Percentiles rank a stretch among this genome's conserved stretches.
Conservation (phyloP, 2,888 invertebrate species). For the Acrobasis repandana region DNA sequence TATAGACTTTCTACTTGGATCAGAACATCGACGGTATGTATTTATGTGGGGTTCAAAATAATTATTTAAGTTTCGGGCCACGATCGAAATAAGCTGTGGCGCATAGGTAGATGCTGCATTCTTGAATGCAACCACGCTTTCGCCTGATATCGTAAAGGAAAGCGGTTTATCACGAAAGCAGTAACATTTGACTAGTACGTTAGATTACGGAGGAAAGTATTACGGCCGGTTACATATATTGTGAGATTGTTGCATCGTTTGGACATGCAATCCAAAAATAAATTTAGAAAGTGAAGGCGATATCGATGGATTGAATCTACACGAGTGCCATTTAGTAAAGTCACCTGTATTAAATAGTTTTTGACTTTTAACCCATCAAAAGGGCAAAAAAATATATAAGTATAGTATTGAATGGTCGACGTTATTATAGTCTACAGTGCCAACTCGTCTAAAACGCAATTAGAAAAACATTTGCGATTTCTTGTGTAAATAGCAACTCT, state of each 20-base stretch:
- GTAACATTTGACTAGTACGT: slow-evolving; percentile 9
- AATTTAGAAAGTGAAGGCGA: background rate
- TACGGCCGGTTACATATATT: slow-evolving; percentile 2
- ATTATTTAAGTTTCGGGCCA: background rate
- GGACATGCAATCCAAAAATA: background rate
- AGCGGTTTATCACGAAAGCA: slow-evolving; percentile 18
- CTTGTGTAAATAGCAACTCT: too few species aligned
- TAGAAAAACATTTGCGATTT: too few species aligned
- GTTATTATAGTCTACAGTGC: too few species aligned
- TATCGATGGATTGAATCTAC: background rate
- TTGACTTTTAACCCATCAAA: too few species aligned
- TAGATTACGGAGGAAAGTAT: slow-evolving; percentile 7
- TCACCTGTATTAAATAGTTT: too few species aligned
- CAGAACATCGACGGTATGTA: too few species aligned
- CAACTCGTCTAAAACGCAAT: too few species aligned
- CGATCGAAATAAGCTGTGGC: background rate
- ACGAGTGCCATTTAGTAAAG: too few species aligned
- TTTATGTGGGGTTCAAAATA: too few species aligned
- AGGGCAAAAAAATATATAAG: too few species aligned
- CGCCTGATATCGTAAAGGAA: slow-evolving; percentile 13
- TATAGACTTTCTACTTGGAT: too few species aligned
- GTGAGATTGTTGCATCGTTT: background rate
- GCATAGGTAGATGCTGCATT: slow-evolving; percentile 11
- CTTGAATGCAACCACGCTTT: slow-evolving; percentile 13
- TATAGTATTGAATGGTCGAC: too few species aligned